These are phyloP conservation scores for Drosophila equinoxialis DNA, from an alignment of 1,140 invertebrate species.

Conservation along the genomic window DNA sequence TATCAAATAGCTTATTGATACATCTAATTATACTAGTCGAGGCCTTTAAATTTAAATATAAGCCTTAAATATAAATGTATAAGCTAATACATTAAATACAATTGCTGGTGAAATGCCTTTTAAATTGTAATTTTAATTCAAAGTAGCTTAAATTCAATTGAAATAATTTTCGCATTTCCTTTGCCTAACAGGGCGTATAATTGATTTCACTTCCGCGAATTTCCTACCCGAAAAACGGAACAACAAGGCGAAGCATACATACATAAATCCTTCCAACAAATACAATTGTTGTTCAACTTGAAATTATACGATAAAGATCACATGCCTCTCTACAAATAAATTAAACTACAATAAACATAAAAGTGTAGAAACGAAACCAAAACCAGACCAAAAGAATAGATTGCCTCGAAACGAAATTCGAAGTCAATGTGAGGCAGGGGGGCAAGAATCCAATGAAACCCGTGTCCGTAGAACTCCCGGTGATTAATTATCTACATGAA, in stretches of 20 bases:
- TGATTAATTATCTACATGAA: slow-evolving; percentile 82
- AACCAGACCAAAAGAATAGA: slow-evolving; percentile 12
- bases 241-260: slow-evolving; percentile 27
- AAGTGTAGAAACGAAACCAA: slow-evolving; percentile 57
- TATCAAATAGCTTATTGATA: no score
- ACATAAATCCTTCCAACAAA: slow-evolving; percentile 38
- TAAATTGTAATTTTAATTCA: slow-evolving; percentile 44
- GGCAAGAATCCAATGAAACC: slow-evolving; percentile 1
- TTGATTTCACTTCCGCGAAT: slow-evolving; percentile 73
- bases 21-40: no score
- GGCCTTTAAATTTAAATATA: no score
- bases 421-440: slow-evolving; percentile 25
- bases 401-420: slow-evolving; percentile 28
- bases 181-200: slow-evolving; percentile 74
- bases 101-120: slow-evolving; percentile 11
- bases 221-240: slow-evolving; percentile 63
- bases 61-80: no score
- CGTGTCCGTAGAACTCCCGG: slow-evolving; percentile 42
- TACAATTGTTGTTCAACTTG: slow-evolving; percentile 42
- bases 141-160: slow-evolving; percentile 50
- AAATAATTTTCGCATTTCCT: slow-evolving; percentile 71
- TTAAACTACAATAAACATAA: slow-evolving; percentile 49
- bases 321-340: slow-evolving; percentile 47
- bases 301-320: slow-evolving; percentile 73
- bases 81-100: not conserved